phyloP scores from a whole-genome alignment of 1,140 invertebrate species.

The Cataglyphis hispanica region DNA sequence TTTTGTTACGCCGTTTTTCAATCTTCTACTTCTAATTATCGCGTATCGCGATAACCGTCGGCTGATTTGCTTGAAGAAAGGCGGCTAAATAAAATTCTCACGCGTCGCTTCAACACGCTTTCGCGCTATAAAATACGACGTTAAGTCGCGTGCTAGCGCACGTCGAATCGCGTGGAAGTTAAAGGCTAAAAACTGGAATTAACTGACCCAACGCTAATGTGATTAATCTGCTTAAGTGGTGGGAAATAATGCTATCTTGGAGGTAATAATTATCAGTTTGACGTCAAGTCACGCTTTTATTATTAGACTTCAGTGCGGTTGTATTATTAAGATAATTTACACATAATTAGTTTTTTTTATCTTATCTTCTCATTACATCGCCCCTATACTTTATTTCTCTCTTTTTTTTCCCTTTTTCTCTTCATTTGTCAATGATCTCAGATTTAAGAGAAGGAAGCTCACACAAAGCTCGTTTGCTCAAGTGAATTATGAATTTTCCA shows the following conservation, averaged over 20 bases:
- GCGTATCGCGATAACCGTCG: slow-evolving; percentile 42
- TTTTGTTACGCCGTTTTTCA: slow-evolving; percentile 56
- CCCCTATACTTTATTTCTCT: slow-evolving; percentile 18
- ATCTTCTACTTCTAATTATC: slow-evolving; percentile 31
- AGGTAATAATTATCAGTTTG: slow-evolving; percentile 47
- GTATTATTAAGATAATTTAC: slow-evolving; percentile 17
- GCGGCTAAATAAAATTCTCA: slow-evolving; percentile 54
- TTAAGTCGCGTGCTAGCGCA: slow-evolving; percentile 36
- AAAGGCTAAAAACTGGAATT: slow-evolving; percentile 55
- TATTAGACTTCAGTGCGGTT: background rate
- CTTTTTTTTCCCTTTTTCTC: slow-evolving; percentile 9
- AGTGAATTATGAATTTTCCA: slow-evolving; percentile 59
- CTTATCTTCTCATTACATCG: slow-evolving; percentile 36
- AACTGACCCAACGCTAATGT: slow-evolving; percentile 46
- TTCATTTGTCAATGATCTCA: slow-evolving; percentile 73
- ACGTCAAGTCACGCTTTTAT: slow-evolving; percentile 24
- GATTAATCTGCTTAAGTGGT: slow-evolving; percentile 46
- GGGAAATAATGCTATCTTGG: slow-evolving; percentile 35
- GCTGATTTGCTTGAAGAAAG: background rate
- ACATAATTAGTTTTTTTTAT: slow-evolving; percentile 48
- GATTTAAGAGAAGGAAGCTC: slow-evolving; percentile 66
- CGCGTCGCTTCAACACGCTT: slow-evolving; percentile 45
- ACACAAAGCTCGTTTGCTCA: slow-evolving; percentile 42
- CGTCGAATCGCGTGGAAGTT: slow-evolving; percentile 55
- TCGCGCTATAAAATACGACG: slow-evolving; percentile 55